These are phyloP conservation scores for Drosophila picticornis DNA, from an alignment of 2,888 invertebrate species.

Conservation along the genomic window DNA sequence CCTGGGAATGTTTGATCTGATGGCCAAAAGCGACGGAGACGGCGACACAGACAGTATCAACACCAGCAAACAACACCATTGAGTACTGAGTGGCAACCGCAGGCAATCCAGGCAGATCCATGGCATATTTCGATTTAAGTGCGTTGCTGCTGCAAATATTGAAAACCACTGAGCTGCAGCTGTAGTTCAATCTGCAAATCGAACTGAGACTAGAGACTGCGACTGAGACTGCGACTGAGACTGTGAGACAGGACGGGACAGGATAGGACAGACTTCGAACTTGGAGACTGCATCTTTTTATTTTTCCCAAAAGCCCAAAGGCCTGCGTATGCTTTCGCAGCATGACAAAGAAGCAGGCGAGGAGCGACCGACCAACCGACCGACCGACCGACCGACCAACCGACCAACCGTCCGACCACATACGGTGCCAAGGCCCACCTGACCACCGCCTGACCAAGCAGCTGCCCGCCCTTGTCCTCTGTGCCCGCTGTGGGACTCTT, in stretches of 20 bases:
- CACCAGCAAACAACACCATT: slow-evolving; percentile 35
- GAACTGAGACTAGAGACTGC: slow-evolving; percentile 6
- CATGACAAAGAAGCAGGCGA: slow-evolving; percentile 23
- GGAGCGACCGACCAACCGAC: too few species aligned
- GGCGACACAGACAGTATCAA: slow-evolving; percentile 31
- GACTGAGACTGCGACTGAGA: neutral
- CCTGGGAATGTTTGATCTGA: slow-evolving; percentile 64
- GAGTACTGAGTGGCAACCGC: slow-evolving; percentile 43
- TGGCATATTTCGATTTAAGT: slow-evolving; percentile 67
- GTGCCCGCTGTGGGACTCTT: slow-evolving; percentile 2
- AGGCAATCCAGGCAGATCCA: slow-evolving; percentile 32
- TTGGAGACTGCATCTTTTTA: slow-evolving; percentile 5
- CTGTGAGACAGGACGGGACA: neutral
- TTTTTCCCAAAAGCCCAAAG: slow-evolving; percentile 11
- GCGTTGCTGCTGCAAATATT: slow-evolving; percentile 54
- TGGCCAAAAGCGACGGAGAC: slow-evolving; percentile 63
- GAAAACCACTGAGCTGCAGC: slow-evolving; percentile 47
- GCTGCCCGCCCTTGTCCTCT: neutral
- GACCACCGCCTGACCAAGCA: slow-evolving; percentile 12
- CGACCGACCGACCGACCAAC: neutral
- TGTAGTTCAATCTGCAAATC: slow-evolving; percentile 32
- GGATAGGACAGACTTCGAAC: neutral
- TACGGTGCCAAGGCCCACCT: slow-evolving; percentile 50
- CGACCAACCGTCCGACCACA: slow-evolving; percentile 41
- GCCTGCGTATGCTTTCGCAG: slow-evolving; percentile 25